These are phyloP conservation scores for Myrmecophaga tridactyla DNA, from an alignment of 2,113 vertebrate species.

Conservation along the genomic window DNA sequence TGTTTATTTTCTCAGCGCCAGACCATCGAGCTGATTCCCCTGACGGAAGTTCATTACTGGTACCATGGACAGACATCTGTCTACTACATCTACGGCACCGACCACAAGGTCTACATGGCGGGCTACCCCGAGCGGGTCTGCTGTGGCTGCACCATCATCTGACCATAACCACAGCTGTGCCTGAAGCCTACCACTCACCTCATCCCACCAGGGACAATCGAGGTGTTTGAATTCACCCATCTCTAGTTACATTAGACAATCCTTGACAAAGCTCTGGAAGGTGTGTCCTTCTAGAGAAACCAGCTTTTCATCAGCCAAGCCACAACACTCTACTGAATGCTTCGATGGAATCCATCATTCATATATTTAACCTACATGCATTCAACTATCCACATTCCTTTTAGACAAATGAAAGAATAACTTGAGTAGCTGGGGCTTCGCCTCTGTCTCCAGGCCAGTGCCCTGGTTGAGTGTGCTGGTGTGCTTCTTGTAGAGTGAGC, in stretches of 20 bases:
- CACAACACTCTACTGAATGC: not conserved
- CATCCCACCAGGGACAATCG: accelerated
- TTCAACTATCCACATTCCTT: not conserved
- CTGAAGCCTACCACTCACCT: accelerated
- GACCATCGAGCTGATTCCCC: constrained; percentile 88
- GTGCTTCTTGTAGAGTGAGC: not conserved
- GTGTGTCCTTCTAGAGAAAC: not conserved
- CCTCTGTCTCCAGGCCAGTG: not conserved
- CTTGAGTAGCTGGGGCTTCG: no score
- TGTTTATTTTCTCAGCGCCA: constrained; percentile 83
- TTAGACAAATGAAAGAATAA: not conserved
- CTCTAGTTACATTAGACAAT: not conserved
- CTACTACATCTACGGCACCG: constrained; percentile 86
- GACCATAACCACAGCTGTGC: not conserved
- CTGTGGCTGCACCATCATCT: constrained; percentile 70
- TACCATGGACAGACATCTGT: constrained; percentile 82
- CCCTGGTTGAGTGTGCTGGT: accelerated
- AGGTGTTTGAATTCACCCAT: not conserved
- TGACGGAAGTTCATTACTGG: constrained; percentile 86
- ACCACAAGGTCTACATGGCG: constrained; percentile 83
- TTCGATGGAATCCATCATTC: not conserved
- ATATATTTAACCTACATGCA: not conserved
- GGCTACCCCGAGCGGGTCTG: constrained; percentile 82
- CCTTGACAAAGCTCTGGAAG: accelerated
- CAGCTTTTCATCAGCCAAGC: not conserved